Evolutionary conservation across 2,888 invertebrate species (phyloP).

Genomic region (Boloria selene): DNA sequence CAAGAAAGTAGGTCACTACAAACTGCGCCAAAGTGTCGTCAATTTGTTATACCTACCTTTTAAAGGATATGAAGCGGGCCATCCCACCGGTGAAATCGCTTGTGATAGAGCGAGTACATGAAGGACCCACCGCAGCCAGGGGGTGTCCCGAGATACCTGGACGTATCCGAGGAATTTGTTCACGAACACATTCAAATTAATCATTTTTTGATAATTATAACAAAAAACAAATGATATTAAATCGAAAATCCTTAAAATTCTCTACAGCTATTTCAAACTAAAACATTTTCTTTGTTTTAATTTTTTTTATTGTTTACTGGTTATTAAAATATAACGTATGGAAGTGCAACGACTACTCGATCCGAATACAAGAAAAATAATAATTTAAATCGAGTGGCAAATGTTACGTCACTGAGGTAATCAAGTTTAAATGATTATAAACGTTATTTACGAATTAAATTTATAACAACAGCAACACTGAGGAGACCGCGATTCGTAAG

Average conservation of each 20-base stretch:
- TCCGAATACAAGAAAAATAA: too few relatives aligned
- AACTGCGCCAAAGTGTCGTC: too few relatives aligned
- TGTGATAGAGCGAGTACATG: conserved; percentile 56
- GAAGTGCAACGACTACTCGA: too few relatives aligned
- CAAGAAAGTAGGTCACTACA: too few relatives aligned
- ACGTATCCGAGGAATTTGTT: conserved; percentile 54
- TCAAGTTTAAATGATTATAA: too few relatives aligned
- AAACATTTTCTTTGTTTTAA: too few relatives aligned
- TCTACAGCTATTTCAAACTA: too few relatives aligned
- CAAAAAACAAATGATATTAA: too few relatives aligned
- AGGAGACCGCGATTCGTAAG: conserved; percentile 7
- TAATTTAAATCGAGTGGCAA: background rate
- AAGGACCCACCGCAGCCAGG: conserved; percentile 54
- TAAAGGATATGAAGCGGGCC: conserved; percentile 57
- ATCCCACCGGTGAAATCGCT: conserved; percentile 55
- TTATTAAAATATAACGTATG: too few relatives aligned
- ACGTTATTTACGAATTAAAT: conserved; percentile 1
- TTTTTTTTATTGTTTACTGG: too few relatives aligned
- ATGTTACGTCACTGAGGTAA: background rate
- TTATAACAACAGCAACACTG: background rate
- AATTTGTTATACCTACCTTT: conserved; percentile 58
- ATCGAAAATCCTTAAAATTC: too few relatives aligned
- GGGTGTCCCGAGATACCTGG: conserved; percentile 47
- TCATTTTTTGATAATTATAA: conserved; percentile 36
- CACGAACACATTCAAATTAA: conserved; percentile 48